Evolutionary conservation across 2,113 vertebrate species (phyloP).

Genomic region (Myotis davidii): DNA sequence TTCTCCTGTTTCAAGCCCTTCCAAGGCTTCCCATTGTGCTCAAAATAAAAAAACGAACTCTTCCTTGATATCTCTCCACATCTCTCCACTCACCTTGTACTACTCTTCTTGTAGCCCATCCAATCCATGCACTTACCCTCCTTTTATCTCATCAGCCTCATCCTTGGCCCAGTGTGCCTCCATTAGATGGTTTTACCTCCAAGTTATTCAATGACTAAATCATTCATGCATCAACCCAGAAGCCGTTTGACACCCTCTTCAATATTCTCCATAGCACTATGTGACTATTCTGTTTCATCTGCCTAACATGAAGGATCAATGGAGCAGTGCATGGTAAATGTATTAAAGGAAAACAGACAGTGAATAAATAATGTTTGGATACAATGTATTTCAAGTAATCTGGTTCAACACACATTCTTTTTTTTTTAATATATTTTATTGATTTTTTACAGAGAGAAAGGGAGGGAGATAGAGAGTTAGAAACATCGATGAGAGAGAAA

Average conservation of each 20-base stretch:
- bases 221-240: not conserved
- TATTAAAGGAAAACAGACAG: not conserved
- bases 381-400: not conserved
- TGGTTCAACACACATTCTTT: not conserved
- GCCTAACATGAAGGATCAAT: not conserved
- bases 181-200: not conserved
- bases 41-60: not conserved
- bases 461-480: no score
- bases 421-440: no score
- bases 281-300: not conserved
- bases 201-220: not conserved
- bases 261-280: fast-evolving
- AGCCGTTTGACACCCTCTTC: not conserved
- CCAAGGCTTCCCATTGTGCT: not conserved
- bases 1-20: not conserved
- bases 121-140: fast-evolving
- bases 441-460: no score
- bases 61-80: fast-evolving
- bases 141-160: no score
- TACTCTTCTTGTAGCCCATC: fast-evolving
- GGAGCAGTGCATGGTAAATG: not conserved
- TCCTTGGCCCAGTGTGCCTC: not conserved
- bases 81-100: not conserved
- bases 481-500: no score
- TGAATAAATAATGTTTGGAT: not conserved